Percentiles rank a stretch among this genome's conserved stretches.
Evolutionary conservation across 35 echinoderm and acorn worm genomes (phyloP).

Genomic region (Ophiothrix spiculata): DNA sequence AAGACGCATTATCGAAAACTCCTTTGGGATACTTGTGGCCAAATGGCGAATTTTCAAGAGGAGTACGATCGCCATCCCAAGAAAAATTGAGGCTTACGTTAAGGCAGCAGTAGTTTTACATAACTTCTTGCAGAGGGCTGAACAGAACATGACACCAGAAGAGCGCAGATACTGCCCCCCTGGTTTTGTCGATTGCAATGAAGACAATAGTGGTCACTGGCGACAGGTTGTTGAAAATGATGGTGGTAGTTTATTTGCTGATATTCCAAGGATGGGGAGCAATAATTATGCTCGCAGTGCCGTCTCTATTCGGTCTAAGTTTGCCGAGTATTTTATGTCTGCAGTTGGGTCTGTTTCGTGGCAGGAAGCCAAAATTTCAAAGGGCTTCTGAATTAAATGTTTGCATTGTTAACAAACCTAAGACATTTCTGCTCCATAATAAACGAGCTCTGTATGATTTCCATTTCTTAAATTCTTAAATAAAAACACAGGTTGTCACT

Average conservation of each 20-base stretch:
- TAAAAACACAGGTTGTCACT: no score
- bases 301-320: not conserved
- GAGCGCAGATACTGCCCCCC: not conserved
- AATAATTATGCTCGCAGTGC: not conserved
- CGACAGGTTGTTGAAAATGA: not conserved
- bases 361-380: not conserved
- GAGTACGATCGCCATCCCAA: not conserved
- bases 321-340: not conserved
- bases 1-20: slow-evolving; percentile 54
- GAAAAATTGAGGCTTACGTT: not conserved
- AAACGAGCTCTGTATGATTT: no score
- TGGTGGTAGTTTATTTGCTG: not conserved
- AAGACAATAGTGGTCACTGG: not conserved
- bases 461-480: no score
- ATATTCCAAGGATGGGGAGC: not conserved
- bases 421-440: no score
- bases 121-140: slow-evolving; percentile 7
- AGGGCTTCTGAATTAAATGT: not conserved
- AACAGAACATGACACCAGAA: not conserved
- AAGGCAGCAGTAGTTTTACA: slow-evolving; percentile 27
- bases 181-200: not conserved
- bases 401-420: no score
- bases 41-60: slow-evolving; percentile 37
- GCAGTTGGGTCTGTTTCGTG: not conserved
- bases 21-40: slow-evolving; percentile 65